Base-by-base conservation (phyloP, 1,140 invertebrate genomes). In the Artemia franciscana region DNA sequence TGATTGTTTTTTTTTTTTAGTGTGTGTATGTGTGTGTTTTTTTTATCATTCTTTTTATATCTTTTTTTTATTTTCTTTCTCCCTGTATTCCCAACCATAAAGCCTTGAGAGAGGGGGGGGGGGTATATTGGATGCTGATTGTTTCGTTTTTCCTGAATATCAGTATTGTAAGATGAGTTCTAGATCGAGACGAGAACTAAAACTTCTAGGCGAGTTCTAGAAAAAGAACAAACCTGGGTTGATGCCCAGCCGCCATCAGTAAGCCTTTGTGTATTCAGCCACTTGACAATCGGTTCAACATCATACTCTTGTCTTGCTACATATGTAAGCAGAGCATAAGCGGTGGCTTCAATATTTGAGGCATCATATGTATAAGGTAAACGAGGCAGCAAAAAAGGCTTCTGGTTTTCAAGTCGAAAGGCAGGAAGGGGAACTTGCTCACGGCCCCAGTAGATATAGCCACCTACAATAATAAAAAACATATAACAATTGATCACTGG, bases 211-310 rank as follows among this genome's bases (percentile, higher is more conserved):
- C 21, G n/a, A 62, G 5, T 15, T 26, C 5, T 58, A 60, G 26
- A 24, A 15, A 59, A 57, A 63, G 3, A 60, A n/a, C 58, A 64
- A 67, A 80, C 82, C 74, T 92, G 88, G 4, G 91, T 93, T 0
- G 90, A 93, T 0, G 89, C 88, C 89, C 91, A 94, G 0, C 91
- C 92, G 30, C 87, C 87, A 68, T 94, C 86, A n/a, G 84, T 84
- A 0, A 94, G 76, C 59, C 92, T 78, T 70, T 95, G 91, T 0
- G 85, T 79, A 71, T 93, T 93, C 5, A 97, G 73, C 92, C 92
- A 97, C 68, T 84, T 83, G 24, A 95, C 90, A 69, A 94, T 91
- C 9, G 83, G 79, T 64, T 90, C 86, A 25, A 84, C 77, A 60
- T 82, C 78, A 64, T 84, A 77, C 65, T 90, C 86, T 69, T 90